phyloP scores from a whole-genome alignment of 1,140 invertebrate genomes.

The Drosophila santomea region DNA sequence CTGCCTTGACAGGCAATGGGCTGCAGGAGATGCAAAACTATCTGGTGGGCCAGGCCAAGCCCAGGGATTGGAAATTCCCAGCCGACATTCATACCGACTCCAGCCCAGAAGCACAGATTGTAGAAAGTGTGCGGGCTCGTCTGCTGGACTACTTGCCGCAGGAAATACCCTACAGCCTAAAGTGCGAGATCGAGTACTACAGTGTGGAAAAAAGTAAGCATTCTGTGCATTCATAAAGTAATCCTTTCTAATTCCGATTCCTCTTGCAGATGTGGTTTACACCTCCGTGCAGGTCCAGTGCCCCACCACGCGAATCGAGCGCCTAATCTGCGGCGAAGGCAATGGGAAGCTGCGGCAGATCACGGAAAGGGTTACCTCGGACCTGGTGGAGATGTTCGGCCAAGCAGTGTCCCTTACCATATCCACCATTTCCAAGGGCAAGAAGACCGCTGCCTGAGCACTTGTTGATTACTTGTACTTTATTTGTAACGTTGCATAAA shows the following conservation, averaged over 20 bases:
- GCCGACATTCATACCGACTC: constrained; percentile 89
- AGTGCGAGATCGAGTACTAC: constrained; percentile 89
- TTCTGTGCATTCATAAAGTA: too few species aligned
- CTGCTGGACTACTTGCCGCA: constrained; percentile 91
- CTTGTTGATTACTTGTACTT: constrained; percentile 23
- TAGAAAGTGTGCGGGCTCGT: constrained; percentile 90
- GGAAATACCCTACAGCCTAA: constrained; percentile 93
- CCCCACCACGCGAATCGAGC: constrained; percentile 87
- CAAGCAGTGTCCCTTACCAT: constrained; percentile 83
- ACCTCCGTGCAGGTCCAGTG: constrained; percentile 88
- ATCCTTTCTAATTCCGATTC: not conserved
- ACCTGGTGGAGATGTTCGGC: constrained; percentile 83
- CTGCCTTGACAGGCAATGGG: constrained; percentile 92
- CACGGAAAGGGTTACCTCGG: constrained; percentile 86
- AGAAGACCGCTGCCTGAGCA: constrained; percentile 16
- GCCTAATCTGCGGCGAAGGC: constrained; percentile 87
- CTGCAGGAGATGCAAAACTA: constrained; percentile 91
- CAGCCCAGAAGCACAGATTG: constrained; percentile 88
- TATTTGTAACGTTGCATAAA: constrained; percentile 41
- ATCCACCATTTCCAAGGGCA: constrained; percentile 55
- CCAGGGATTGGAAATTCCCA: constrained; percentile 88
- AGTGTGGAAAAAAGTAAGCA: constrained; percentile 86
- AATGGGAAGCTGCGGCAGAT: constrained; percentile 89
- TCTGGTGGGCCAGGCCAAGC: constrained; percentile 88
- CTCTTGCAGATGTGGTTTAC: constrained; percentile 86